These are phyloP conservation scores for Scolopax mira DNA, from an alignment of 2,113 vertebrate species.

Conservation along the genomic window DNA sequence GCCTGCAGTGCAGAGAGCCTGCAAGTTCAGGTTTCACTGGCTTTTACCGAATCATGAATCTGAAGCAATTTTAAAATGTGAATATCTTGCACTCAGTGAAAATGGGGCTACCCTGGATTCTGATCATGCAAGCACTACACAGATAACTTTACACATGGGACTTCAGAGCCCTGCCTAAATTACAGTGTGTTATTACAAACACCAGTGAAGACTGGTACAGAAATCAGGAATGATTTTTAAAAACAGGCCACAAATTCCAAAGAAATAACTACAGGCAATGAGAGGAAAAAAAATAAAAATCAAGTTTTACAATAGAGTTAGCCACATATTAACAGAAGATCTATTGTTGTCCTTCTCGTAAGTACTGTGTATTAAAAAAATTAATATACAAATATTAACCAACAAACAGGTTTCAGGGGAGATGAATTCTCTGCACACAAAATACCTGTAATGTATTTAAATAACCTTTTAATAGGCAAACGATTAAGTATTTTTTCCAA, in stretches of 20 bases:
- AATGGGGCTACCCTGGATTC: conserved; percentile 24
- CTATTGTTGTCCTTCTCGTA: not conserved
- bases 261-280: not conserved
- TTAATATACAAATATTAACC: not conserved
- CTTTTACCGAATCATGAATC: not conserved
- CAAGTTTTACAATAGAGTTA: not conserved
- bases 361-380: not conserved
- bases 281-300: not conserved
- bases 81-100: conserved; percentile 16
- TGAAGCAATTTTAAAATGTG: conserved; percentile 33
- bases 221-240: conserved; percentile 35
- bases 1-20: conserved; percentile 1
- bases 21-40: not conserved
- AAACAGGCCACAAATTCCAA: conserved; percentile 35
- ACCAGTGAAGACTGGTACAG: conserved; percentile 22
- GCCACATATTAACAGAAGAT: not conserved
- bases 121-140: conserved; percentile 18
- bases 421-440: not conserved
- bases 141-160: conserved; percentile 49
- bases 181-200: conserved; percentile 51
- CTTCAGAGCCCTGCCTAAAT: conserved; percentile 42
- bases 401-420: not conserved
- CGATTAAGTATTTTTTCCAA: not conserved
- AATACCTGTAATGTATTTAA: not conserved
- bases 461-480: not conserved